Evolutionary conservation across 2,888 invertebrate genomes (phyloP).

Genomic region (Rhagonycha fulva): DNA sequence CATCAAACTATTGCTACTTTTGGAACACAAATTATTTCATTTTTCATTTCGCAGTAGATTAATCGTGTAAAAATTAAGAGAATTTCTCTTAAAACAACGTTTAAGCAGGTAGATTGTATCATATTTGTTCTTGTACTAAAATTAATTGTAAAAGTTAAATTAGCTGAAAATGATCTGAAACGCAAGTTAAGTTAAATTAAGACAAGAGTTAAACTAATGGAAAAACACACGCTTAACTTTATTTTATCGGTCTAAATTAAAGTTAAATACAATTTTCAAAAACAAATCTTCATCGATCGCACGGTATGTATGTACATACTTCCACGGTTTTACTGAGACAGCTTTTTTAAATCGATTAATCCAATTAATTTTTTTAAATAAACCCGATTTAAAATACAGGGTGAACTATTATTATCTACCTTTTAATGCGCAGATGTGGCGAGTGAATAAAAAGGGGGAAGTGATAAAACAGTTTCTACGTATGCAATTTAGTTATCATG

Average conservation of each 20-base stretch:
- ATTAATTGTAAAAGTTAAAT: slow-evolving; percentile 4
- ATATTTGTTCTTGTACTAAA: not conserved
- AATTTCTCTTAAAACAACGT: not conserved
- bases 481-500: not conserved
- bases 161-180: not conserved
- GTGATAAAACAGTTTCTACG: not conserved
- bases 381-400: not conserved
- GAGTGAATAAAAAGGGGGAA: not conserved
- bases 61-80: not conserved
- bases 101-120: not conserved
- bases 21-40: not conserved
- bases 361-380: not conserved
- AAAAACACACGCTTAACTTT: not conserved
- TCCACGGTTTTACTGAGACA: not conserved
- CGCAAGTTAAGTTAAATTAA: not conserved
- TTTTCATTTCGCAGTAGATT: not conserved
- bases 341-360: not conserved
- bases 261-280: not conserved
- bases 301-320: not conserved
- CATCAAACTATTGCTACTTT: not conserved
- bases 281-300: not conserved
- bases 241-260: not conserved
- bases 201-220: not conserved
- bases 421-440: not conserved
- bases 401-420: not conserved